Evolutionary conservation across 2,888 invertebrate species (phyloP).

Genomic region (Drosophila formosana): DNA sequence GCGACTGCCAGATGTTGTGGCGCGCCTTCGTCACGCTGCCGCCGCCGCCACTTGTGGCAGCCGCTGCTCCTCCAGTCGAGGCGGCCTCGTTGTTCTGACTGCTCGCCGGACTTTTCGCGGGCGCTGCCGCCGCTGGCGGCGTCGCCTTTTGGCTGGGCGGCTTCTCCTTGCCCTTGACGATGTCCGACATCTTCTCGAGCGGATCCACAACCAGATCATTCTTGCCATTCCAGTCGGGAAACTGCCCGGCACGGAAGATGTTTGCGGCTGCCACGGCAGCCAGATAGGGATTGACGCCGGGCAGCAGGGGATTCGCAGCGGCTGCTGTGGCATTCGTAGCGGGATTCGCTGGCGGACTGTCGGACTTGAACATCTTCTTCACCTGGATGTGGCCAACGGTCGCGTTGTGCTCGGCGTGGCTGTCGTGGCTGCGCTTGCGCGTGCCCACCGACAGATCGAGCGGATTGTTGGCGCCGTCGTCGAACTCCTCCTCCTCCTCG

Average conservation of each 20-base stretch:
- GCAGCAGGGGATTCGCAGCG: conserved; percentile 88
- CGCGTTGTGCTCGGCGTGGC: conserved; percentile 11
- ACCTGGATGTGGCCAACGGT: conserved; percentile 85
- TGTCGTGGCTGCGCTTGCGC: conserved; percentile 88
- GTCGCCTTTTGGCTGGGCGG: conserved; percentile 58
- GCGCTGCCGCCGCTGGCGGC: conserved; percentile 59
- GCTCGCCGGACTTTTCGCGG: conserved; percentile 66
- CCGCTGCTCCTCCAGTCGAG: not conserved
- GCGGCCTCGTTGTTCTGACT: conserved; percentile 61
- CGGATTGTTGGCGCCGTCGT: conserved; percentile 88
- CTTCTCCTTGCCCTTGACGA: conserved; percentile 89
- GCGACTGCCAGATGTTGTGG: conserved; percentile 98
- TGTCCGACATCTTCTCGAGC: conserved; percentile 95
- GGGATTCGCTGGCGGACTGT: conserved; percentile 87
- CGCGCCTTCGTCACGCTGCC: conserved; percentile 87
- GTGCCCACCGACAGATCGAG: conserved; percentile 93
- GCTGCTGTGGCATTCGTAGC: conserved; percentile 86
- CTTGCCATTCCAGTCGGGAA: conserved; percentile 90
- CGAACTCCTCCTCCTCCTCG: conserved; percentile 87
- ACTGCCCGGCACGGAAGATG: conserved; percentile 90
- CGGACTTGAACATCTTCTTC: conserved; percentile 82
- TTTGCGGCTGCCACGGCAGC: conserved; percentile 92
- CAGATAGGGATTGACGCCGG: conserved; percentile 92
- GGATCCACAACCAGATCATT: conserved; percentile 93
- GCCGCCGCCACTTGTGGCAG: conserved; percentile 35